Percentiles rank a stretch among this genome's conserved stretches.
Evolutionary conservation across 2,113 vertebrate species (phyloP).

Genomic region (Salvator merianae): DNA sequence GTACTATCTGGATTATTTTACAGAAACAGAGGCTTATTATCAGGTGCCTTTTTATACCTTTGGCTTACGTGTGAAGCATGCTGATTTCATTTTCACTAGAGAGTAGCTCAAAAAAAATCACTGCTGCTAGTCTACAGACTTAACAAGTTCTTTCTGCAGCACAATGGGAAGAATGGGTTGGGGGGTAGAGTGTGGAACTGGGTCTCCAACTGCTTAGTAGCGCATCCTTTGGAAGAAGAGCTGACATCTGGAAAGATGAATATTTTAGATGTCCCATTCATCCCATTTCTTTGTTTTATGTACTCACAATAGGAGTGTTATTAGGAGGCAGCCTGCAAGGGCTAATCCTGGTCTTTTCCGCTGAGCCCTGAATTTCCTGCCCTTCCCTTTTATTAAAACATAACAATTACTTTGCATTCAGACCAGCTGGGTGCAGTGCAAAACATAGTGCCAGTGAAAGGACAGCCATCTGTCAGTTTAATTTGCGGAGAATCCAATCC

Average conservation of each 20-base stretch:
- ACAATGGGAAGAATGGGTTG: neutral
- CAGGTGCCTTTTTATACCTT: neutral
- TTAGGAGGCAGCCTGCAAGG: too few species aligned
- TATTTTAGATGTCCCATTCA: neutral
- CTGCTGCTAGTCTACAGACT: neutral
- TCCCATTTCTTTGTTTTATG: slow-evolving; percentile 4
- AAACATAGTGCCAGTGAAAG: too few species aligned
- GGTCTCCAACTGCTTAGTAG: neutral
- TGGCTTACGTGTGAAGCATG: neutral
- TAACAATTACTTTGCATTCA: too few species aligned
- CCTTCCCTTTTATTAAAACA: too few species aligned
- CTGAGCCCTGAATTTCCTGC: too few species aligned
- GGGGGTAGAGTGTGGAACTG: neutral
- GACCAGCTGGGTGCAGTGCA: too few species aligned
- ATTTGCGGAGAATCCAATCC: too few species aligned
- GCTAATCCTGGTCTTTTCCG: too few species aligned
- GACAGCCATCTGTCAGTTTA: too few species aligned
- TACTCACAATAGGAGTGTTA: neutral
- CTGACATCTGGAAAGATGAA: slow-evolving; percentile 15
- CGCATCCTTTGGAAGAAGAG: slow-evolving; percentile 17
- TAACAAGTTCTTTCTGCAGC: fast-evolving
- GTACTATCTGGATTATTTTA: neutral
- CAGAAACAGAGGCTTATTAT: too few species aligned
- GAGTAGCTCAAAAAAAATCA: slow-evolving; percentile 1
- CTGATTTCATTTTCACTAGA: slow-evolving; percentile 8